phyloP scores from a whole-genome alignment of 2,113 vertebrate genomes.

The Candoia aspera region DNA sequence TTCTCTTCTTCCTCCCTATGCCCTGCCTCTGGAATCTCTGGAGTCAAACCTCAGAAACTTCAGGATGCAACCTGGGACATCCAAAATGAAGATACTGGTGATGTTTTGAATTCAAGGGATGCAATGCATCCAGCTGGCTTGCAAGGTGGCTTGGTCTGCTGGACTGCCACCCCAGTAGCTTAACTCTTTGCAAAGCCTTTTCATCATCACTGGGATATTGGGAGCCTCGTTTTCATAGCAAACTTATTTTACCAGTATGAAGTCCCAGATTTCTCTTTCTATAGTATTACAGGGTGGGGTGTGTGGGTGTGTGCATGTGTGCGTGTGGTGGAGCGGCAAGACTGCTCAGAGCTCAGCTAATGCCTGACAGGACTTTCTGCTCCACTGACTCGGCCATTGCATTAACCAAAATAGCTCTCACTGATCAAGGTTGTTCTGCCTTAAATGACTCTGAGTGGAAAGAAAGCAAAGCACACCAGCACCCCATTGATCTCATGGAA shows the following conservation, averaged over 20 bases:
- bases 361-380: neutral
- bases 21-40: neutral
- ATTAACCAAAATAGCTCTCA: neutral
- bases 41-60: neutral
- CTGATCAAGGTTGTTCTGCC: neutral
- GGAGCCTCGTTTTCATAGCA: neutral
- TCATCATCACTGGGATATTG: neutral
- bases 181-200: neutral
- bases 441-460: too few relatives aligned
- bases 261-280: neutral
- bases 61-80: neutral
- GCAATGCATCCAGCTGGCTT: neutral
- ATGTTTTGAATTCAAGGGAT: neutral
- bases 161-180: neutral
- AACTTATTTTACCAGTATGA: neutral
- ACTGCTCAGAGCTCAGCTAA: neutral
- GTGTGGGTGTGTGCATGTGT: neutral
- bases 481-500: neutral
- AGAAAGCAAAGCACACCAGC: neutral
- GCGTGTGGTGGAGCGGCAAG: neutral
- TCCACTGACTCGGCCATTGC: neutral
- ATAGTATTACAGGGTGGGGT: neutral
- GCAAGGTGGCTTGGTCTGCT: neutral
- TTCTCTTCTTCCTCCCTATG: neutral
- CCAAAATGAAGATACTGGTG: neutral